Evolutionary conservation across 2,113 vertebrate genomes (phyloP).

Genomic region (Saccopteryx leptura): DNA sequence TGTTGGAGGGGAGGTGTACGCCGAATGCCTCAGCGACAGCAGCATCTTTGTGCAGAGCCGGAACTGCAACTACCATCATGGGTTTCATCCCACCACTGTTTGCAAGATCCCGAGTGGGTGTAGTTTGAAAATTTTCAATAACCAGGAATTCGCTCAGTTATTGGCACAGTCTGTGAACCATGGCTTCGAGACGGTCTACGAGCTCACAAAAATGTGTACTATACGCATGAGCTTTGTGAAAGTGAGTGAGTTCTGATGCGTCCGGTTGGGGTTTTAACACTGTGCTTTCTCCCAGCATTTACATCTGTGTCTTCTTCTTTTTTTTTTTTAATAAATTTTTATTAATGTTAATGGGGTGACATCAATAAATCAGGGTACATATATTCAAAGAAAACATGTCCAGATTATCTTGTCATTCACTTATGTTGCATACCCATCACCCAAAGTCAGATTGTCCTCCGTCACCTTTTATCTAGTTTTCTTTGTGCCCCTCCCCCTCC

Average conservation of each 20-base stretch:
- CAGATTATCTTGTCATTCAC: too few relatives aligned
- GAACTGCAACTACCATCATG: conserved; percentile 99
- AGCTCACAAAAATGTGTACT: conserved; percentile 99
- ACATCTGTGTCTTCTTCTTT: background rate
- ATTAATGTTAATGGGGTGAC: too few relatives aligned
- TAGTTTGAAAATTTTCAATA: conserved; percentile 99
- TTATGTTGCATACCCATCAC: too few relatives aligned
- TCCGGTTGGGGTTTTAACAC: fast-evolving
- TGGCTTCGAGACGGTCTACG: conserved; percentile 98
- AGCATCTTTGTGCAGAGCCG: conserved; percentile 99
- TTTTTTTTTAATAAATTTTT: too few relatives aligned
- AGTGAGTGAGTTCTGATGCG: conserved; percentile 84
- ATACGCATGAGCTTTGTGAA: conserved; percentile 99
- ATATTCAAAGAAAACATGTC: too few relatives aligned
- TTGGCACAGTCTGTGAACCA: conserved; percentile 99
- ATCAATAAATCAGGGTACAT: too few relatives aligned
- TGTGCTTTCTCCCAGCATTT: fast-evolving
- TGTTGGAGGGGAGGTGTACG: conserved; percentile 98
- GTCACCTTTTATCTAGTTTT: too few relatives aligned
- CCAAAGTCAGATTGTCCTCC: too few relatives aligned
- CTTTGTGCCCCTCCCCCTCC: too few relatives aligned
- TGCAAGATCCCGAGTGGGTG: conserved; percentile 99
- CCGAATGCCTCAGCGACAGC: conserved; percentile 98
- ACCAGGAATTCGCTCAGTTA: conserved; percentile 98
- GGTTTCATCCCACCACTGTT: conserved; percentile 98